phyloP scores from a whole-genome alignment of 2,797 vertebrate genomes.

The Hyperoplus lanceolatus region DNA sequence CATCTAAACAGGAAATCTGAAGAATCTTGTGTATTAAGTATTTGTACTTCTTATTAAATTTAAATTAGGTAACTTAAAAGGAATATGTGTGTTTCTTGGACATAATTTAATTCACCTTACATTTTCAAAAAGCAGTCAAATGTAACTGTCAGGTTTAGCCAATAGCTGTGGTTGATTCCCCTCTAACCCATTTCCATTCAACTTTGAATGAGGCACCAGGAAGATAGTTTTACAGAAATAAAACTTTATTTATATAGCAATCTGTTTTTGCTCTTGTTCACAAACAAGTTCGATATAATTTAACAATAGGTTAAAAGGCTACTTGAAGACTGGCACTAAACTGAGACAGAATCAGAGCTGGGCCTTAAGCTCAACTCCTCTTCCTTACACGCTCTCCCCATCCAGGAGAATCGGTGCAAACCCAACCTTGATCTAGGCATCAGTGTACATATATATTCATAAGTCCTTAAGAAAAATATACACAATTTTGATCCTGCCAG shows the following conservation, averaged over 20 bases:
- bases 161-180: neutral
- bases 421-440: constrained; percentile 74
- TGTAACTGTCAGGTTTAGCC: neutral
- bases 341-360: constrained; percentile 84
- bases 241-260: constrained; percentile 87
- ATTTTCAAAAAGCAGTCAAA: neutral
- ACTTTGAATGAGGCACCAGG: constrained; percentile 47
- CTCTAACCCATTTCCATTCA: neutral
- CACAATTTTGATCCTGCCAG: constrained; percentile 67
- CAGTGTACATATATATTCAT: constrained; percentile 69
- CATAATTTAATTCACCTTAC: neutral
- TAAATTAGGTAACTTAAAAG: constrained; percentile 11
- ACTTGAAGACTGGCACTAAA: constrained; percentile 90
- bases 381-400: constrained; percentile 24
- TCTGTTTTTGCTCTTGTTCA: constrained; percentile 78
- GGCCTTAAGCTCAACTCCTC: constrained; percentile 61
- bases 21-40: constrained; percentile 19
- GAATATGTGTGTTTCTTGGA: constrained; percentile 25
- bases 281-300: constrained; percentile 87
- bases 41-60: constrained; percentile 53
- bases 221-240: constrained; percentile 89
- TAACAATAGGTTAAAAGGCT: constrained; percentile 84
- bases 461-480: constrained; percentile 79
- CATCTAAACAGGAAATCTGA: neutral
- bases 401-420: constrained; percentile 58